Base-by-base conservation (phyloP, 1,140 invertebrate genomes). In the Drosophila quadrilineata region DNA sequence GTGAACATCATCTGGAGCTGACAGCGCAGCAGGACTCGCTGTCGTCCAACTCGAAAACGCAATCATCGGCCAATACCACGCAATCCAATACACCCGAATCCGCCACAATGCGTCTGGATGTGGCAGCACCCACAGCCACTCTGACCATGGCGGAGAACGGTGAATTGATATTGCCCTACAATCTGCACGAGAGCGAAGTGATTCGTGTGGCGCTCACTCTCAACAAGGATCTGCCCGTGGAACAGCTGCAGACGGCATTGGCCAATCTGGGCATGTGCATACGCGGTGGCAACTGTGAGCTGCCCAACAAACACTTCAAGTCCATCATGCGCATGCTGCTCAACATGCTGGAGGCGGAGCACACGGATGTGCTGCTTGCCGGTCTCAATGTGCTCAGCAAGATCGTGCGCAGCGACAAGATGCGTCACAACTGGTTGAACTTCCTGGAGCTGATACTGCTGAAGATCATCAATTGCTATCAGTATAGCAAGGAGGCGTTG, bases 391-490 rank as follows among this genome's bases (percentile, higher is more conserved):
- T 95, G 26, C 90, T 98, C 17, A 92, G 95, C 36, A 96, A 96
- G 90, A 94, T 98, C 87, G 92, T 97, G 70, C 93, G 94, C 65
- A 93, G 94, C 52, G 92, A 93, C 26, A 92, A 94, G 79, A 93
- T 97, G 84, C 90, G 94, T 9, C 90, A 93, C 62, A 93, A 93
- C 58, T 98, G 97, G 92, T 92, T 94, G 35, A 93, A 94, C 75
- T 98, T 96, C 89, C 93, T 96, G 14, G 97, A 98, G 90, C 91
- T 98, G 5, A 94, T 98, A 12, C 93, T 98, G 43, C 90, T 98
- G 14, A 95, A 95, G 90, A 94, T 98, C 10, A 93, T 98, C 56
- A 93, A 96, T 77, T 94, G 95, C 60, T 96, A 98, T 89, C 94
- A 94, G 70, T 90, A 92, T 49, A 94, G 93, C 77, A 94, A 94